A percentile compares a stretch with the other conserved stretches of the same genome.
phyloP scores from a whole-genome alignment of 2,888 invertebrate species.

The Pyralis farinalis region DNA sequence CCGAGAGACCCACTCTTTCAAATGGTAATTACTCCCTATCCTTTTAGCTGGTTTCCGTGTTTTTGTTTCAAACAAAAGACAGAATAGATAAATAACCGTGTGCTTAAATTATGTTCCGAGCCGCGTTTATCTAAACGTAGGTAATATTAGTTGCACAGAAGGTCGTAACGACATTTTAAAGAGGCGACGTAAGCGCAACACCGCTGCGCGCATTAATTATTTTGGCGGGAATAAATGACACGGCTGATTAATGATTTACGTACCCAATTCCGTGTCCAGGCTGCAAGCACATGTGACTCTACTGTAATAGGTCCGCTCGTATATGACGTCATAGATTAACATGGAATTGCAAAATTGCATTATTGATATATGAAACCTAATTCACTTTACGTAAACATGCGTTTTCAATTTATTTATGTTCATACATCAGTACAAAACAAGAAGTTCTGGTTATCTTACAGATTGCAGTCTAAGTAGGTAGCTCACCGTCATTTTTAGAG shows the following conservation, averaged over 20 bases:
- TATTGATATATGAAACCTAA: not conserved
- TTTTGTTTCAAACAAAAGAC: not conserved
- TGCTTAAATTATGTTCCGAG: not conserved
- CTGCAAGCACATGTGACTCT: constrained; percentile 19
- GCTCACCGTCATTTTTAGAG: too few species aligned
- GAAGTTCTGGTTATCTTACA: too few species aligned
- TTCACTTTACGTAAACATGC: too few species aligned
- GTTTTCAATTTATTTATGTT: too few species aligned
- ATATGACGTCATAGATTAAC: constrained; percentile 7
- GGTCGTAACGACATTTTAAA: constrained; percentile 60
- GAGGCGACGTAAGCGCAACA: constrained; percentile 53
- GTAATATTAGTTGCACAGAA: constrained; percentile 31
- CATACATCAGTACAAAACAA: too few species aligned
- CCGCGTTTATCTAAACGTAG: constrained; percentile 5
- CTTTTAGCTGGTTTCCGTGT: not conserved
- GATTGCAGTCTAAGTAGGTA: too few species aligned
- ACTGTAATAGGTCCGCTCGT: not conserved
- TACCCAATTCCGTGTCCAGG: constrained; percentile 63
- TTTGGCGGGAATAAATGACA: constrained; percentile 76
- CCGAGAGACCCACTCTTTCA: constrained; percentile 1
- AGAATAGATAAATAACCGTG: not conserved
- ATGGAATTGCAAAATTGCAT: not conserved
- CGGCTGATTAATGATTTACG: constrained; percentile 77
- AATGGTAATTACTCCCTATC: constrained; percentile 2
- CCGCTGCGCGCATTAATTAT: constrained; percentile 66